A percentile compares a stretch with the other conserved stretches of the same genome.
These are phyloP conservation scores for Antidorcas marsupialis DNA, from an alignment of 2,113 vertebrate species.

Conservation along the genomic window DNA sequence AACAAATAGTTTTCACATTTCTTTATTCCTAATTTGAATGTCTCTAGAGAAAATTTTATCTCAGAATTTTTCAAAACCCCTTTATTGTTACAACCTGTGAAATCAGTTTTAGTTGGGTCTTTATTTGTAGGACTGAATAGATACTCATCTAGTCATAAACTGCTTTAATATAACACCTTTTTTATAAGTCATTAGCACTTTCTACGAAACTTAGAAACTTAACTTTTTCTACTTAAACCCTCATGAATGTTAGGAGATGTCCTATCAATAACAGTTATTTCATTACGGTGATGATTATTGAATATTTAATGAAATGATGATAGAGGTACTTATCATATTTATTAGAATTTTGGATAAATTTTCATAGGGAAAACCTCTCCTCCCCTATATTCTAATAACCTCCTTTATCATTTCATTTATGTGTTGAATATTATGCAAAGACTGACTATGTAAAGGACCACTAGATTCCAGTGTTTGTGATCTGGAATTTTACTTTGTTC, in stretches of 20 bases:
- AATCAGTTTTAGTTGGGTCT: not conserved
- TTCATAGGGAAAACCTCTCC: not conserved
- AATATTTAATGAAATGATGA: not conserved
- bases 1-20: not conserved
- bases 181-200: slow-evolving; percentile 6
- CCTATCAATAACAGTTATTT: not conserved
- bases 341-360: not conserved
- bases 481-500: not conserved
- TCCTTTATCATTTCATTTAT: not conserved
- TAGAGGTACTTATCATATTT: not conserved
- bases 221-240: not conserved
- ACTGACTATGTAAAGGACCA: not conserved
- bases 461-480: not conserved
- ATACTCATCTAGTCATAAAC: not conserved
- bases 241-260: not conserved
- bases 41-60: not conserved
- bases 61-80: not conserved
- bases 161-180: not conserved
- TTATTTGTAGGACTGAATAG: not conserved
- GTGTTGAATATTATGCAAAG: not conserved
- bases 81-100: not conserved
- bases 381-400: not conserved
- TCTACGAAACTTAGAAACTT: not conserved
- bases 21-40: not conserved
- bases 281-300: not conserved